Base-by-base conservation (phyloP, 1,140 invertebrate genomes). In the Coptotermes formosanus region DNA sequence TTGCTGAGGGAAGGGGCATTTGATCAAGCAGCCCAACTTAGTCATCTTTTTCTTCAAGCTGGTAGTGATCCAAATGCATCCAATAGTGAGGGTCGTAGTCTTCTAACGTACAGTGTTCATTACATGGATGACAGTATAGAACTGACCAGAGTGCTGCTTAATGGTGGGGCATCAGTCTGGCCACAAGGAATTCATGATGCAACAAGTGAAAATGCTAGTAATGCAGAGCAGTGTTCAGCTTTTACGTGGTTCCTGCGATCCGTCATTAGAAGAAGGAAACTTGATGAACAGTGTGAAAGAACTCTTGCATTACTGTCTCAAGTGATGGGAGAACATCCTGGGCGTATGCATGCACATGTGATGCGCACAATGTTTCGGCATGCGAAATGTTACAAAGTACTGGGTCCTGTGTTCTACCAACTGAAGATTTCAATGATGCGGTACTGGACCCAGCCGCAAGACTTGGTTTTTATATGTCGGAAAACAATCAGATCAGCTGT, bases 101-200 rank as follows among this genome's bases (percentile, higher is more conserved):
- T 90, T 19, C 88, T 91, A 25, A 89, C 89, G 9, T 90, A 91
- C 85, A 89, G 89, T 82, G 88, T 91, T 25, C 86, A 88, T n/a
- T 87, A 89, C 87, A 87, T 90, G 86, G 90, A 91, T 83, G 88
- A 89, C 30, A 88, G 88, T 64, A 85, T 90, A 25, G 88, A 88
- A 30, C 88, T 90, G 16, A 90, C 90, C 2, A 87, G 89, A 30
- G 86, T 90, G 19, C 87, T 91, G 1, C 86, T 91, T n/a, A 90
- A 90, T 86, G 85, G 87, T 32, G 90, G 90, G 0, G 89, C 90
- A 6, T 88, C 88, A 4, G 89, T 90, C 19, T 91, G 90, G 90
- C 87, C 87, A 75, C 87, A 83, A 84, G 87, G 86, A 21, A 83
- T 84, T 82, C 86, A 82, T 21, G 86, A 87, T 64, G 85, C 87